Conservation (phyloP, 2,888 invertebrate genomes). For the Penaeus monodon region DNA sequence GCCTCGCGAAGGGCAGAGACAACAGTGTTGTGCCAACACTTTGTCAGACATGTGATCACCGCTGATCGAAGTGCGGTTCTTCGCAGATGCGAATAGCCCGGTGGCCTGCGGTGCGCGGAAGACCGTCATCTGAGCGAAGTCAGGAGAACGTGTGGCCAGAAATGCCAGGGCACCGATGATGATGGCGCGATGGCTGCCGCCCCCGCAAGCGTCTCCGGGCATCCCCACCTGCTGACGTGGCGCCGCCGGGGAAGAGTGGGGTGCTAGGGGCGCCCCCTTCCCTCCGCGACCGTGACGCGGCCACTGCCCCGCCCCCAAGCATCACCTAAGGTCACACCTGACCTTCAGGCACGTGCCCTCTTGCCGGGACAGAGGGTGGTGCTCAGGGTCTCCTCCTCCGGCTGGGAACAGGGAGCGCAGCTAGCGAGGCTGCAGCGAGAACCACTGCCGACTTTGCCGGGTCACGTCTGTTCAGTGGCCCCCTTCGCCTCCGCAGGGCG, state of each 20-base stretch:
- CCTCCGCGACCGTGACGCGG: constrained; percentile 46
- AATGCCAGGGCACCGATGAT: background rate
- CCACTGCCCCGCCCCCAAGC: constrained; percentile 59
- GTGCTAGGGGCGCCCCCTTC: background rate
- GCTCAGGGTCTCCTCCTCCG: constrained; percentile 29
- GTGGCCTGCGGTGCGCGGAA: background rate
- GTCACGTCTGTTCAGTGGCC: no score
- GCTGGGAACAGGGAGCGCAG: background rate
- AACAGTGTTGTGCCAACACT: no score
- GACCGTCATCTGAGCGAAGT: background rate
- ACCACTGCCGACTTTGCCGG: no score
- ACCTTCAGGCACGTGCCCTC: constrained; percentile 59
- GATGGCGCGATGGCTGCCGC: constrained; percentile 22
- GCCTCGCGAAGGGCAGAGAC: no score
- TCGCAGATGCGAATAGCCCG: no score
- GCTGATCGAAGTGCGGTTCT: no score
- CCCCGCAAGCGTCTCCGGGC: background rate
- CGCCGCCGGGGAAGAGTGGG: constrained; percentile 8
- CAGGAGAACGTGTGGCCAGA: background rate
- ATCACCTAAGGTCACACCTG: constrained; percentile 55
- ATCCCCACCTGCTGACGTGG: constrained; percentile 45
- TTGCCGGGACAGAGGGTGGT: constrained; percentile 44
- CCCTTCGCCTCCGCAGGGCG: no score
- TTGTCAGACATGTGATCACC: no score
- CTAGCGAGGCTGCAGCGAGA: no score